Percentiles rank a stretch among this genome's conserved stretches.
phyloP scores from a whole-genome alignment of 2,888 invertebrate species.

The Sylvicola cinctus region DNA sequence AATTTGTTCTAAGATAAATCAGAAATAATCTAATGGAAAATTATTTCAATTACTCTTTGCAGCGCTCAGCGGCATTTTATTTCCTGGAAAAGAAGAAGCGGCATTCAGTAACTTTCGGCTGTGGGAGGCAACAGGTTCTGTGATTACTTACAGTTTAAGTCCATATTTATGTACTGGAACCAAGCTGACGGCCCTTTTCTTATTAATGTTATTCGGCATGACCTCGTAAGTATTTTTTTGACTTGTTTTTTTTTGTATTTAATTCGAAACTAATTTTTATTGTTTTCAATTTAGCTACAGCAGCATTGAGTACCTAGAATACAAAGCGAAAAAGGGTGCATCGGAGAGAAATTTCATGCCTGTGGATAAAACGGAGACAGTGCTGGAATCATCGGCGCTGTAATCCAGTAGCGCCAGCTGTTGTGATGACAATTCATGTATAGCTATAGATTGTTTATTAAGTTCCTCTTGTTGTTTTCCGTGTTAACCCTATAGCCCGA shows the following conservation, averaged over 20 bases:
- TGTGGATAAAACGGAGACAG: no score
- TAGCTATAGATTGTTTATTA: no score
- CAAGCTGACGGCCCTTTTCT: slow-evolving; percentile 48
- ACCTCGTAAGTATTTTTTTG: slow-evolving; percentile 38
- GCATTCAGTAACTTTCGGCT: slow-evolving; percentile 82
- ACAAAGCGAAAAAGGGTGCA: slow-evolving; percentile 10
- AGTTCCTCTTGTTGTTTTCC: no score
- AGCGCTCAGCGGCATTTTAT: slow-evolving; percentile 72
- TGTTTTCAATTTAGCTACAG: slow-evolving; percentile 15
- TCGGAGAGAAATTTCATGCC: no score
- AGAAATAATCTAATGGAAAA: background rate
- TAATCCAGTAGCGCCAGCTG: no score
- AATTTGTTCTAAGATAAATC: background rate
- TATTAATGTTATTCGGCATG: slow-evolving; percentile 48
- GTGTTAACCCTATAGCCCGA: no score
- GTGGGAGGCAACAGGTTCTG: slow-evolving; percentile 83
- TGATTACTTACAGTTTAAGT: slow-evolving; percentile 62
- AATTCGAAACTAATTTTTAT: background rate
- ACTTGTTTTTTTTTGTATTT: background rate
- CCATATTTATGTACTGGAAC: slow-evolving; percentile 52
- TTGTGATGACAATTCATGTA: no score
- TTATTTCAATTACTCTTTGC: slow-evolving; percentile 12
- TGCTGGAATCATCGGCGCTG: no score
- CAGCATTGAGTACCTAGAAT: slow-evolving; percentile 16
- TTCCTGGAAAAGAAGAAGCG: slow-evolving; percentile 68